Conservation (phyloP, 2,797 vertebrate genomes). For the Botia kubotai region DNA sequence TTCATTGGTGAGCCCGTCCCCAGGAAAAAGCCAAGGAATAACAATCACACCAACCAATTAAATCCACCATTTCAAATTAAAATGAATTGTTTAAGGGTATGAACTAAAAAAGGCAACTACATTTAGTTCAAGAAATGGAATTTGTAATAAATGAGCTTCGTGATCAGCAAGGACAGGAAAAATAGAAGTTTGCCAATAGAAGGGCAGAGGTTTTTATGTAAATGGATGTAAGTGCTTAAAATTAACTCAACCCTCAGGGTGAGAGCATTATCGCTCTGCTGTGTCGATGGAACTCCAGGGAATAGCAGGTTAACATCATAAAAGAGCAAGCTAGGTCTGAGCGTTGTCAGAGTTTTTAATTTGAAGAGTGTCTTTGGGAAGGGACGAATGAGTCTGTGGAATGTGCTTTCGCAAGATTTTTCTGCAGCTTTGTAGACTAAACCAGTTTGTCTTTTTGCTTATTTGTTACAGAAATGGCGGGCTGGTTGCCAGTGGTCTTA, state of each 20-base stretch:
- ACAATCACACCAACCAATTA: conserved; percentile 57
- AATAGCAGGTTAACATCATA: conserved; percentile 69
- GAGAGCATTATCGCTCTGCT: conserved; percentile 71
- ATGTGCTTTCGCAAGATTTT: no score
- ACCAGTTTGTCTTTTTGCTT: no score
- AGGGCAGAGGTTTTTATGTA: conserved; percentile 68
- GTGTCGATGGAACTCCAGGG: conserved; percentile 64
- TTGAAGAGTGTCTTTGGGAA: conserved; percentile 59
- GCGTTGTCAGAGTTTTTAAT: conserved; percentile 62
- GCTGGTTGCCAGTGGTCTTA: conserved; percentile 70
- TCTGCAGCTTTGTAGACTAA: not conserved
- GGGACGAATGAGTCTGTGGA: not conserved
- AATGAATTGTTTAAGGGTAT: conserved; percentile 74
- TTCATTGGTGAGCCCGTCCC: not conserved
- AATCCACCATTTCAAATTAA: conserved; percentile 69
- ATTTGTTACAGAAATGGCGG: conserved; percentile 76
- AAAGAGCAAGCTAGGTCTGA: conserved; percentile 61
- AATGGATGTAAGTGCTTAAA: conserved; percentile 70
- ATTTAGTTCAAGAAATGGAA: conserved; percentile 67
- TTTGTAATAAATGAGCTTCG: conserved; percentile 57
- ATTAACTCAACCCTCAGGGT: conserved; percentile 67
- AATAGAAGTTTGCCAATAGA: conserved; percentile 40
- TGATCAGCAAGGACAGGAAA: conserved; percentile 59
- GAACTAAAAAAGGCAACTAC: conserved; percentile 70
- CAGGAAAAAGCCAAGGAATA: conserved; percentile 2